Base-by-base conservation (phyloP, 2,888 invertebrate species). In the Cosmia pyralina region DNA sequence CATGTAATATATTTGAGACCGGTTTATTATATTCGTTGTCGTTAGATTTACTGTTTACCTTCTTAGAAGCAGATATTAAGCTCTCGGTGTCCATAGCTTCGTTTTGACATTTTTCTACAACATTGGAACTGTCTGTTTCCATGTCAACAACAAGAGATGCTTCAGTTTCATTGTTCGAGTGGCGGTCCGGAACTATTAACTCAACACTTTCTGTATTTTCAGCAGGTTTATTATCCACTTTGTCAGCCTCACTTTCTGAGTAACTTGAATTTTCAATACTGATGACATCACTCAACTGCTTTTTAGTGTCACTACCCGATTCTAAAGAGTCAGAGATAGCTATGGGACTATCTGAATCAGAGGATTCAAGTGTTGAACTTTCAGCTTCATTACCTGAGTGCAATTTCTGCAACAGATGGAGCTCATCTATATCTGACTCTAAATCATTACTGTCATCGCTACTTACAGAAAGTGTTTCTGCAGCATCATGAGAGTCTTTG, bases 191-290 rank as follows among this genome's bases (percentile, higher is more conserved):
- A 50, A 58, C 59, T 52, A 34, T 52, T 46, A 58, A 57, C 15
- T 69, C 48, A 17, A 34, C 41, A 63, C 28, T 64, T 19, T 53
- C 68, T 28, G 28, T 52, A 53, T 78, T 74, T 55, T 70, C 64
- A 50, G 38, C 22, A 62, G 57, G 65, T 28, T 48, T 53, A 57
- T 38, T 65, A 48, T 66, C 62, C 5, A 48, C 65, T 67, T 81
- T 79, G 69, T 85, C 86, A 17, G 64, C 77, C 82, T 95, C 95
- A 10, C 91, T 90, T 87, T 95, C 95, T 22, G 95, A 95, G 78
- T 92, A 94, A 88, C 94, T 95, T 5, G 96, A 96, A 85, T 96
- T 93, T 90, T 95, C 96, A 81, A 95, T 95, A 79, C 96, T 96
- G 38, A 96, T 94, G 22, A 95, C 91, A 78, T 93, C 93, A 83